phyloP scores from a whole-genome alignment of 1,140 invertebrate species.

The Penaeus japonicus region DNA sequence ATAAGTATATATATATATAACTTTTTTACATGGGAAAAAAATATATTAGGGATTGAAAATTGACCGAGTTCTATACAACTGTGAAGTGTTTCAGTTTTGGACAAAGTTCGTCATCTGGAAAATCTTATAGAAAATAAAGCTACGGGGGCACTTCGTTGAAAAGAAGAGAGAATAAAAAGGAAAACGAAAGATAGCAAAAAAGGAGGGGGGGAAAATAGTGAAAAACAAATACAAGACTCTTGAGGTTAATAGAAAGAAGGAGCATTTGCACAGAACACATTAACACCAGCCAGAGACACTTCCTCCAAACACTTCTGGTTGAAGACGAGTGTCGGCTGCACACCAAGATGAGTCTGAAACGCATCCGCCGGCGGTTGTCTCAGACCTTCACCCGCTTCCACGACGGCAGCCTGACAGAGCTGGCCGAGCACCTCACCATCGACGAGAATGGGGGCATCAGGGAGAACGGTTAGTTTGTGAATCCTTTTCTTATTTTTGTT shows the following conservation, averaged over 20 bases:
- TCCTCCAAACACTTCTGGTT: not conserved
- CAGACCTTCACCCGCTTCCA: constrained; percentile 66
- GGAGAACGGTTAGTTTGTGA: constrained; percentile 63
- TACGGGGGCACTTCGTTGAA: too few species aligned
- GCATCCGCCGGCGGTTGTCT: constrained; percentile 67
- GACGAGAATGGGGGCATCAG: constrained; percentile 65
- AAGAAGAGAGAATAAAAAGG: too few species aligned
- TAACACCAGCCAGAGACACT: not conserved
- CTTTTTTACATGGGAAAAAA: not conserved
- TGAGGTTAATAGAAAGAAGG: too few species aligned
- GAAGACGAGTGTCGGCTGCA: not conserved
- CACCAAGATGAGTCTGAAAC: constrained; percentile 64
- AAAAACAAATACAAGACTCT: too few species aligned
- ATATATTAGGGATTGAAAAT: not conserved
- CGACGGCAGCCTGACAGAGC: constrained; percentile 66
- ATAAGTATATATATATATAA: not conserved
- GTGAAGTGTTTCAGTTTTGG: too few species aligned
- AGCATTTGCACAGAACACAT: not conserved
- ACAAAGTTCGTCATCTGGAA: too few species aligned
- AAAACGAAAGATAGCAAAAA: too few species aligned
- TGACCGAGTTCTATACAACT: too few species aligned
- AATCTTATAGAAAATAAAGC: too few species aligned
- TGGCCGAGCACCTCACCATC: constrained; percentile 67
- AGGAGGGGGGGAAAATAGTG: too few species aligned
- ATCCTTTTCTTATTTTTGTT: not conserved